phyloP scores from a whole-genome alignment of 1,140 invertebrate genomes.

The Habropoda laboriosa region DNA sequence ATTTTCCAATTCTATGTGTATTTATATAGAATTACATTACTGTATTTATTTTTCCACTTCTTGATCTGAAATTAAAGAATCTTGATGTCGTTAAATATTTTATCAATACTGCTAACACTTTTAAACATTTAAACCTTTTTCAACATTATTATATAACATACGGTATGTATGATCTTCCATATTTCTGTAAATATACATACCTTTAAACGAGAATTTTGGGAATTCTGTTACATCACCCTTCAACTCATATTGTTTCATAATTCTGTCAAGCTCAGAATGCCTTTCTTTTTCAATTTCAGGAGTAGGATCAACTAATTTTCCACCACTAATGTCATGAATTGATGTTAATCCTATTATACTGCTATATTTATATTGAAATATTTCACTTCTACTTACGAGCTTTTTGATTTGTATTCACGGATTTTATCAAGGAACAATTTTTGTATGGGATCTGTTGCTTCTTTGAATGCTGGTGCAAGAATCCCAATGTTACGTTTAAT shows the following conservation, averaged over 20 bases:
- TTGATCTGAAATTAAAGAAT: conserved; percentile 53
- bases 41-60: conserved; percentile 34
- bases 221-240: conserved; percentile 94
- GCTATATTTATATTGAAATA: neutral
- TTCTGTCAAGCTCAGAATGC: conserved; percentile 90
- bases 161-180: neutral
- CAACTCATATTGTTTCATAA: conserved; percentile 88
- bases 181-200: conserved; percentile 62
- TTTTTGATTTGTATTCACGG: conserved; percentile 92
- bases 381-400: conserved; percentile 81
- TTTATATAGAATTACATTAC: neutral
- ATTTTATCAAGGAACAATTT: conserved; percentile 97
- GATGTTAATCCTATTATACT: conserved; percentile 15
- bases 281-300: conserved; percentile 89
- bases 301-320: conserved; percentile 90
- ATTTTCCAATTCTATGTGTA: conserved; percentile 36
- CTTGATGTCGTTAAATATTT: conserved; percentile 18
- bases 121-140: conserved; percentile 29
- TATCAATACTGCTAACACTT: neutral
- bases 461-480: conserved; percentile 86
- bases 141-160: neutral
- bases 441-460: conserved; percentile 94
- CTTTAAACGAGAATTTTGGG: conserved; percentile 91
- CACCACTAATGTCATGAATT: conserved; percentile 82
- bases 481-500: conserved; percentile 86